phyloP scores from a whole-genome alignment of 2,888 invertebrate species.

The Xestia xanthographa region DNA sequence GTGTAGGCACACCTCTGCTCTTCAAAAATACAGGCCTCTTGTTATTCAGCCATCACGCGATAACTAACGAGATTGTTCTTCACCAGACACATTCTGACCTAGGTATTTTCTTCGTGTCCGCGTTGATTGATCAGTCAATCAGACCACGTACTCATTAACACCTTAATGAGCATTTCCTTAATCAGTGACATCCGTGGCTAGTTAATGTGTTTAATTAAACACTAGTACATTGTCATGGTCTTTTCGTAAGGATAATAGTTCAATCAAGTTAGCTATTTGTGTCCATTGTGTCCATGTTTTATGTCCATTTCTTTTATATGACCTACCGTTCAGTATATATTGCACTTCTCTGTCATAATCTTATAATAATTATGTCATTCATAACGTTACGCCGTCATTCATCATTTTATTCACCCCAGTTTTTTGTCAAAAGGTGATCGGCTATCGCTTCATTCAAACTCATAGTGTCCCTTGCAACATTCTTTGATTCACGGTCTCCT shows the following conservation, averaged over 20 bases:
- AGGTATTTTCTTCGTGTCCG: conserved; percentile 46
- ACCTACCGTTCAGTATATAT: no score
- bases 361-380: neutral
- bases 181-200: conserved; percentile 35
- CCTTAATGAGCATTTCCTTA: conserved; percentile 50
- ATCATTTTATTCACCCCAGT: neutral
- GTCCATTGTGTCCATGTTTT: no score
- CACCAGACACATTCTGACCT: conserved; percentile 1
- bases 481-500: neutral
- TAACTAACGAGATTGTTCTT: neutral
- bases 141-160: conserved; percentile 48
- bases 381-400: neutral
- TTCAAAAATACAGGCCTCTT: neutral
- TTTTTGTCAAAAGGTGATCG: neutral
- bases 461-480: neutral
- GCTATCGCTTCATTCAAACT: no score
- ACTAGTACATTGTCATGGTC: conserved; percentile 22
- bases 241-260: conserved; percentile 25
- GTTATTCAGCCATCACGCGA: neutral
- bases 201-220: conserved; percentile 35
- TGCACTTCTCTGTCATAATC: neutral
- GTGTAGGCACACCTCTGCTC: neutral
- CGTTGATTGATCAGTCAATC: conserved; percentile 44
- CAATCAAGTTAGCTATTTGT: neutral
- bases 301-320: neutral